Percentiles rank a stretch among this genome's conserved stretches.
These are phyloP conservation scores for Enteromius radiatus DNA, from an alignment of 2,797 vertebrate genomes.

Conservation along the genomic window DNA sequence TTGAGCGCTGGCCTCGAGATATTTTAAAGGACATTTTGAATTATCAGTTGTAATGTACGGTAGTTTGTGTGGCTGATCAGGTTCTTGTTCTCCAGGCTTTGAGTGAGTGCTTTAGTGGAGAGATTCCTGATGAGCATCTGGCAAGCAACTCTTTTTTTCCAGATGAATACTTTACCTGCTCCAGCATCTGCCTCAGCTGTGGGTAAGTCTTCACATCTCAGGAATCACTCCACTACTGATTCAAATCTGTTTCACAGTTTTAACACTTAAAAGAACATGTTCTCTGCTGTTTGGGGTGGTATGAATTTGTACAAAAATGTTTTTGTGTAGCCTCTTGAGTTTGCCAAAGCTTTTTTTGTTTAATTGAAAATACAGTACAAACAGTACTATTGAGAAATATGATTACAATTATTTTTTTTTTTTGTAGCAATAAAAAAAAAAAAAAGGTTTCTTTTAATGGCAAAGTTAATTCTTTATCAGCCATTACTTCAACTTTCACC, in stretches of 20 bases:
- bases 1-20: background rate
- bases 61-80: slow-evolving; percentile 18
- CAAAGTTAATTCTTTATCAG: background rate
- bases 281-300: background rate
- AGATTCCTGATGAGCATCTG: slow-evolving; percentile 94
- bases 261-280: background rate
- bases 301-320: background rate
- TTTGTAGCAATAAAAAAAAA: no score
- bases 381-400: background rate
- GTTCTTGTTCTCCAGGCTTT: slow-evolving; percentile 80
- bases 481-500: background rate
- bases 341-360: background rate
- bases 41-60: background rate
- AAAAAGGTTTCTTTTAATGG: background rate
- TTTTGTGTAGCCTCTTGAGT: background rate
- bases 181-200: slow-evolving; percentile 94
- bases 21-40: background rate
- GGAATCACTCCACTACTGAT: background rate
- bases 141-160: slow-evolving; percentile 96
- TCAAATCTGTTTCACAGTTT: background rate
- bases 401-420: background rate
- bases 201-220: slow-evolving; percentile 81
- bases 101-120: slow-evolving; percentile 96
- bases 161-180: slow-evolving; percentile 98
- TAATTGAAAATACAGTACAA: background rate